phyloP scores from a whole-genome alignment of 64 coral and sea anemone species.

The Montipora sp. region DNA sequence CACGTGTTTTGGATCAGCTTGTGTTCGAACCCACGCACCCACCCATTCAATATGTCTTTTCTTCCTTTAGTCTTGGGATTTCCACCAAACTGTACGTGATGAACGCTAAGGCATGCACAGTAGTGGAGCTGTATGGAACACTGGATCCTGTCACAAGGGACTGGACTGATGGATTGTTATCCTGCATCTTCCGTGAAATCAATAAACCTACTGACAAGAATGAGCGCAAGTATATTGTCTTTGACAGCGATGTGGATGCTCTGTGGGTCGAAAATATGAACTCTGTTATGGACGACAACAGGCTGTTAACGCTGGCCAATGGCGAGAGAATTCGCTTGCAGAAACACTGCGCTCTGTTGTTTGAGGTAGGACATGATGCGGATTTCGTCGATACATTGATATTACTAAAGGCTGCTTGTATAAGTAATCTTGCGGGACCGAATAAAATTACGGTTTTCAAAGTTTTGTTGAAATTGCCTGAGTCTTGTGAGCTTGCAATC shows the following conservation, averaged over 20 bases:
- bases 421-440: too few species aligned
- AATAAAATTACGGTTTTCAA: too few species aligned
- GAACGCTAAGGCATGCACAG: conserved; percentile 98
- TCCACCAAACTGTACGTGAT: conserved; percentile 90
- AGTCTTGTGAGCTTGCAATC: too few species aligned
- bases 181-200: conserved; percentile 98
- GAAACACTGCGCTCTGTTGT: conserved; percentile 95
- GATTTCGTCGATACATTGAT: too few species aligned
- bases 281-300: conserved; percentile 99
- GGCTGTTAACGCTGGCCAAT: conserved; percentile 91
- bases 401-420: too few species aligned
- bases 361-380: conserved; percentile 78
- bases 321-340: conserved; percentile 97
- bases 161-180: conserved; percentile 97
- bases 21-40: too few species aligned
- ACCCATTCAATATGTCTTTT: not conserved
- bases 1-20: too few species aligned
- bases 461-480: too few species aligned
- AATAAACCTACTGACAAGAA: conserved; percentile 99
- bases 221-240: conserved; percentile 98
- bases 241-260: conserved; percentile 97
- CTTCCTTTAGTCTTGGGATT: conserved; percentile 80
- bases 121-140: conserved; percentile 94
- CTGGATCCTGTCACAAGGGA: conserved; percentile 96
- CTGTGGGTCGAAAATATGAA: conserved; percentile 99